Conservation (phyloP, 2,888 invertebrate species). For the Ophioninae sp. region DNA sequence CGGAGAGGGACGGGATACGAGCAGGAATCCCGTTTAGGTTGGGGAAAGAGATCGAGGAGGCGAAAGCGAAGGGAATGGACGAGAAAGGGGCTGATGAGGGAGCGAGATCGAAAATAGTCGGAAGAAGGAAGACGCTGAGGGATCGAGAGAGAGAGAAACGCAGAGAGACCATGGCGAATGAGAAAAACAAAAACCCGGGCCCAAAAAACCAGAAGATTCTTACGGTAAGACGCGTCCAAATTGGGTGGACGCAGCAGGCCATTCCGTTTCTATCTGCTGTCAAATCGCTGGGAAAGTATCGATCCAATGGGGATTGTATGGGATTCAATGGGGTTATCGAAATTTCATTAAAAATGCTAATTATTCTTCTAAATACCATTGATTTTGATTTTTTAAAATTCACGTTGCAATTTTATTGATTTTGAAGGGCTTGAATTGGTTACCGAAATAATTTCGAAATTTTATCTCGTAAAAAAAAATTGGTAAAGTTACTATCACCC, state of each 20-base stretch:
- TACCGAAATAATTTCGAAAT: too few relatives aligned
- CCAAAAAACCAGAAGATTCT: background rate
- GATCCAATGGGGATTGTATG: too few relatives aligned
- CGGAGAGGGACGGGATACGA: constrained; percentile 18
- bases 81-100: background rate
- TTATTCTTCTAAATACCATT: too few relatives aligned
- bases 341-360: too few relatives aligned
- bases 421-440: too few relatives aligned
- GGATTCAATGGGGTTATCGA: too few relatives aligned
- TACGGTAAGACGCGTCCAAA: constrained; percentile 55
- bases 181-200: constrained; percentile 10
- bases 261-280: too few relatives aligned
- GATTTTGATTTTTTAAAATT: too few relatives aligned
- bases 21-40: constrained; percentile 24
- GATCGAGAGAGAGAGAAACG: constrained; percentile 12
- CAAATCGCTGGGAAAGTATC: too few relatives aligned
- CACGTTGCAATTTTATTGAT: too few relatives aligned
- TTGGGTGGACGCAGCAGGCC: constrained; percentile 53
- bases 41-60: background rate
- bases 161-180: background rate
- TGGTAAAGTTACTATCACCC: too few relatives aligned
- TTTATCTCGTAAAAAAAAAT: background rate
- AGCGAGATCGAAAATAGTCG: constrained; percentile 29
- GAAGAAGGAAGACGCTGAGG: constrained; percentile 38
- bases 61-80: too few relatives aligned